Conservation (phyloP, 1,140 invertebrate species). For the Drosophila cardini region DNA sequence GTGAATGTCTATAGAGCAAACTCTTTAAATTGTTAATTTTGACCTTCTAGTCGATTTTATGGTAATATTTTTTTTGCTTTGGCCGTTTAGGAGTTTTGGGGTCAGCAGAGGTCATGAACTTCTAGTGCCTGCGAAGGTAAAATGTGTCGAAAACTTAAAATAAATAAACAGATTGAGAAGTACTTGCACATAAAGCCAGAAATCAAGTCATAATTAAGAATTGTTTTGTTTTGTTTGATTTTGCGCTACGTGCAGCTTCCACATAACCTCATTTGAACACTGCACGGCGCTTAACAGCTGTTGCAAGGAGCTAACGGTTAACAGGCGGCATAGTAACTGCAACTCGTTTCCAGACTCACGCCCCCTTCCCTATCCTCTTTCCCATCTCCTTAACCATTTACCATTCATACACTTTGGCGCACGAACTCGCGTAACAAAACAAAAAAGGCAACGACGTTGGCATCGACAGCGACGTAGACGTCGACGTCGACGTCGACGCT, state of each 20-base stretch:
- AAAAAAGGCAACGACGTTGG: constrained; percentile 59
- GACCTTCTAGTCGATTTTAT: constrained; percentile 26
- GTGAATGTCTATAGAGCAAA: not conserved
- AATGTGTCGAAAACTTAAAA: not conserved
- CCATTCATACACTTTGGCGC: constrained; percentile 63
- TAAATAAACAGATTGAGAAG: not conserved
- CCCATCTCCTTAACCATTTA: constrained; percentile 10
- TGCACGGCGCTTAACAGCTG: constrained; percentile 38
- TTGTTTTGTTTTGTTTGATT: constrained; percentile 4
- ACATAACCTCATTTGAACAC: constrained; percentile 16
- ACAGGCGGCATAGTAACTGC: constrained; percentile 39
- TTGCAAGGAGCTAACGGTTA: constrained; percentile 43
- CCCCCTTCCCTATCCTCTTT: not conserved
- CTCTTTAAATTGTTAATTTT: not conserved
- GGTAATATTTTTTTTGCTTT: not conserved
- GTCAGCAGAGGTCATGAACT: constrained; percentile 20
- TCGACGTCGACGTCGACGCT: constrained; percentile 42
- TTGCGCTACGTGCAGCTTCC: constrained; percentile 1
- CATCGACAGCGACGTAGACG: constrained; percentile 27
- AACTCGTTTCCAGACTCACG: constrained; percentile 48
- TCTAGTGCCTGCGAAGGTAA: constrained; percentile 20
- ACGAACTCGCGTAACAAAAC: constrained; percentile 75
- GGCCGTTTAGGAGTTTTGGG: not conserved
- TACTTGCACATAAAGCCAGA: not conserved
- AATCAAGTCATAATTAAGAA: not conserved